Base-by-base conservation (phyloP, 2,113 vertebrate species). In the Oxygymnocypris stewartii region DNA sequence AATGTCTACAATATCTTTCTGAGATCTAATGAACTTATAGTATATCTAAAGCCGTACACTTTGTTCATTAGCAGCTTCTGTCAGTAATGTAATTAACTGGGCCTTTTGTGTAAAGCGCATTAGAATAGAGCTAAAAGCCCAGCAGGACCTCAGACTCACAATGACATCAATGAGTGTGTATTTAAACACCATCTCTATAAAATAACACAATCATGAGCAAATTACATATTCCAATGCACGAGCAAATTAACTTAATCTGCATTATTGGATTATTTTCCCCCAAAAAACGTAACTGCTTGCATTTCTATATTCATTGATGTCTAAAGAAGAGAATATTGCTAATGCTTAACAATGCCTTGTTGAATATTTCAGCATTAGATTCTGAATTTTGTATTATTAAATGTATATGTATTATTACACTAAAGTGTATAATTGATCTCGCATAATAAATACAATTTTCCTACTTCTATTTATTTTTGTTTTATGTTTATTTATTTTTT, bases 81-180 rank as follows among this genome's bases (percentile, higher is more conserved):
- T 37, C 65, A 20, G 31, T 9, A 28, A 44, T 28, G 51, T 13
- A 61, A n/a, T 79, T 59, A 40, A 59, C 23, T 2, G 13, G 42
- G 23, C 40, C 42, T 23, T 76, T 14, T 79, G 78, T 61, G 79
- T 1, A n/a, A 44, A 44, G 25, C 1, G 4, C 23, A 28, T 81
- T 0, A 81, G 12, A 81, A 61, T 61, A 79, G 54, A 23, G 20
- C 9, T 14, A 81, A 81, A 63, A 63, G 79, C 57, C 13, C 79
- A 81, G 59, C 59, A 44, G 79, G 37, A 81, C 23, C 79, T 12
- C 51, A 35, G 13, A 11, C 47, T 51, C 4, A 78, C 51, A 59
- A 23, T 7, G 51, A 40, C 54, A 59, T n/a, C 23, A 49, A 0
- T 76, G 28, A 76, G 44, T 49, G 74, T 74, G 37, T 42, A 37